These are phyloP conservation scores for Hydrozoanthus gracilis DNA, from an alignment of 92 coral and sea anemone species.

Conservation along the genomic window DNA sequence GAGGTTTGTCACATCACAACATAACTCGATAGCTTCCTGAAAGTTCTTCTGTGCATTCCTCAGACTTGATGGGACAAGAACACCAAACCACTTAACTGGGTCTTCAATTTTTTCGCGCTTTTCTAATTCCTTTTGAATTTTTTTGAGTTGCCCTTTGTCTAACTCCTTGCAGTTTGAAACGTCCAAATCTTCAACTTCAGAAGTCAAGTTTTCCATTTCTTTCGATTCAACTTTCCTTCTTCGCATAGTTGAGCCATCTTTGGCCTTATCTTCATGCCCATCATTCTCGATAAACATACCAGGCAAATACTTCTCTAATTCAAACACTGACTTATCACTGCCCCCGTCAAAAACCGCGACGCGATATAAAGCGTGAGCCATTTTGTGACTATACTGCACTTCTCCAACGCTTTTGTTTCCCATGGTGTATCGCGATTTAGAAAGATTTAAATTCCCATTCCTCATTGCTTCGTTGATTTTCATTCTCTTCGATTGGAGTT, in stretches of 20 bases:
- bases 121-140: not conserved
- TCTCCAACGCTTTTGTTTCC: slow-evolving; percentile 93
- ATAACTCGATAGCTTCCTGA: slow-evolving; percentile 75
- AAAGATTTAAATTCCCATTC: slow-evolving; percentile 88
- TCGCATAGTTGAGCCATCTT: slow-evolving; percentile 8
- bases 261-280: slow-evolving; percentile 34
- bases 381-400: slow-evolving; percentile 81
- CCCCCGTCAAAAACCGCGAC: slow-evolving; percentile 34
- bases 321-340: slow-evolving; percentile 19
- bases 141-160: not conserved
- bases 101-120: slow-evolving; percentile 58
- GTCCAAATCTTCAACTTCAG: slow-evolving; percentile 56
- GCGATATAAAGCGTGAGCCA: slow-evolving; percentile 71
- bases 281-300: slow-evolving; percentile 24
- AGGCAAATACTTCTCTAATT: slow-evolving; percentile 55
- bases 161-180: not conserved
- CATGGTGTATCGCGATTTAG: slow-evolving; percentile 98
- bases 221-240: slow-evolving; percentile 47
- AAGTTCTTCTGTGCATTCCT: slow-evolving; percentile 82
- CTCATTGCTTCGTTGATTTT: slow-evolving; percentile 70
- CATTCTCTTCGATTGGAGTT: slow-evolving; percentile 66
- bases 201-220: slow-evolving; percentile 41
- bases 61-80: slow-evolving; percentile 86
- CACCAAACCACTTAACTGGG: slow-evolving; percentile 97
- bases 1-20: slow-evolving; percentile 80